These are phyloP conservation scores for Leptoteleia sp. DNA, from an alignment of 1,140 invertebrate genomes.

Conservation along the genomic window DNA sequence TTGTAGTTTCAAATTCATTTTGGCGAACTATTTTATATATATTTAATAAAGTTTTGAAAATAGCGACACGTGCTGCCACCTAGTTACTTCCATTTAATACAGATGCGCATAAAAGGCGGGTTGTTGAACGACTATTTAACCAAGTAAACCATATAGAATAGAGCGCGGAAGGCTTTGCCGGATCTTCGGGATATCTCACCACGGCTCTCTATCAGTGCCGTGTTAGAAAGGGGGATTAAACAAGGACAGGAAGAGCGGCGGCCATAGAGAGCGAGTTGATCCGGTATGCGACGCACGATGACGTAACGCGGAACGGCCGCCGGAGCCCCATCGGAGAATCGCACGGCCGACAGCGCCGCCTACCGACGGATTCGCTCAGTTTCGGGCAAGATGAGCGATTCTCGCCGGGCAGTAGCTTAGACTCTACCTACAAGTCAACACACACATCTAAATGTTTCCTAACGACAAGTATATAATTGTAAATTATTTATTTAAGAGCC, in stretches of 20 bases:
- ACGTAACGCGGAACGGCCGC: conserved; percentile 61
- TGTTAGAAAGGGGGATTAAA: no score
- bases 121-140: no score
- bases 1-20: no score
- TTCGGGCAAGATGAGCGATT: conserved; percentile 79
- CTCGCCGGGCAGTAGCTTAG: conserved; percentile 81
- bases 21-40: no score
- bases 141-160: no score
- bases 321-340: conserved; percentile 65
- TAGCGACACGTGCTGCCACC: no score
- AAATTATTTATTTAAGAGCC: conserved; percentile 73
- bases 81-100: no score
- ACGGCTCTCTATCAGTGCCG: no score
- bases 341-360: conserved; percentile 64
- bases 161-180: no score
- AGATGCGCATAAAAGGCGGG: no score
- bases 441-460: conserved; percentile 78
- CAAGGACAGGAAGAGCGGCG: no score
- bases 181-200: neutral
- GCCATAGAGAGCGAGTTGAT: neutral
- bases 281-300: neutral
- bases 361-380: conserved; percentile 70
- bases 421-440: conserved; percentile 80
- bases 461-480: conserved; percentile 71
- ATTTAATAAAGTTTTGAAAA: no score